Evolutionary conservation across 1,140 invertebrate genomes (phyloP).

Genomic region (Scaptomyza graminum): DNA sequence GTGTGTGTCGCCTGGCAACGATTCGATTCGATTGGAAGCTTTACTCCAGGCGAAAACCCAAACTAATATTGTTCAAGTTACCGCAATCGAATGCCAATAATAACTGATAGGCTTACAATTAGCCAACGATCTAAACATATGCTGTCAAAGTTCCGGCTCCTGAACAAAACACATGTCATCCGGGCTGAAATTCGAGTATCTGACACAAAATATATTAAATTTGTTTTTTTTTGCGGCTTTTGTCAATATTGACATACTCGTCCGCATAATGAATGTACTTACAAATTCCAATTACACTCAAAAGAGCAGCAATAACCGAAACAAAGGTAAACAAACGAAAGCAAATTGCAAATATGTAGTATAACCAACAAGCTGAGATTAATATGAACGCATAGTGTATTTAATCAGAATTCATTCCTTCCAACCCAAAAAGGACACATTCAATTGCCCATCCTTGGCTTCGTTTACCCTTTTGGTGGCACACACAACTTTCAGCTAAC

Average conservation of each 20-base stretch:
- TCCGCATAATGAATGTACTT: neutral
- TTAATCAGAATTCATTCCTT: neutral
- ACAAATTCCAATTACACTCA: conserved; percentile 63
- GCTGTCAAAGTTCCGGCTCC: neutral
- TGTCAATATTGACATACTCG: conserved; percentile 61
- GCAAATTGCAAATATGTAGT: conserved; percentile 2
- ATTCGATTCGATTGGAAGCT: neutral
- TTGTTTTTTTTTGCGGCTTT: conserved; percentile 17
- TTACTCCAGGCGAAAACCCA: neutral
- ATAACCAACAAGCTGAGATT: conserved; percentile 4
- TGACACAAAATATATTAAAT: conserved; percentile 37
- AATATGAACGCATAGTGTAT: neutral
- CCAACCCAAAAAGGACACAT: conserved; percentile 5
- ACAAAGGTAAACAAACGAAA: conserved; percentile 15
- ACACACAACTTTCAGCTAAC: conserved; percentile 40
- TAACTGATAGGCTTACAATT: conserved; percentile 46
- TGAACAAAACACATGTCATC: conserved; percentile 33
- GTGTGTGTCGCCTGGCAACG: conserved; percentile 18
- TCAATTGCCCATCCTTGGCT: neutral
- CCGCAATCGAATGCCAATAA: conserved; percentile 25
- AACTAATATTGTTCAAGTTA: conserved; percentile 8
- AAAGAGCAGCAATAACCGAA: neutral
- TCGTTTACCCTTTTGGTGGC: conserved; percentile 30
- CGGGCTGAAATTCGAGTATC: conserved; percentile 13
- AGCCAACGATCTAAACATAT: conserved; percentile 11